Evolutionary conservation across 2,888 invertebrate genomes (phyloP), one percentile per base, ranked within the genome.

Genomic region (Cistogaster globosa): DNA sequence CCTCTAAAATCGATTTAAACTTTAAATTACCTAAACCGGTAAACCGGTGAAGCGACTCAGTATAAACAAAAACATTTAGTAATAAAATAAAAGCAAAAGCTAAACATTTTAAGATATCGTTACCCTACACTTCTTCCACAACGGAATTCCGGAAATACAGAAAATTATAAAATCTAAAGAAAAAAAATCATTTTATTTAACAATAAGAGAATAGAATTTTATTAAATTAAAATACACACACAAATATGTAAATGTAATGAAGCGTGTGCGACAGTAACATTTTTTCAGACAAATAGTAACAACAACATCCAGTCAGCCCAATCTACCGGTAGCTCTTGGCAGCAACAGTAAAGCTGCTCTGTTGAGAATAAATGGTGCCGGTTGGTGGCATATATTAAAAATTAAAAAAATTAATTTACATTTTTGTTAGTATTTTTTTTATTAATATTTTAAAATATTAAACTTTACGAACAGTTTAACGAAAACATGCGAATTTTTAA

Each of bases 221-320:
- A 74, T 74, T 74, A 32, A 74, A 68, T 69, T 78, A 1, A 38
- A 51, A 69, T 63, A 36, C 69, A 36, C 69, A 36, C 69, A 62
- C 45, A 69, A 76, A 72, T 83, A 83, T 78, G 60, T 51, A 78
- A 69, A 78, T 78, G 26, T 69, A 74, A 45, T 51, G 38, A 68
- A 51, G 62, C 77, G 77, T 69, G 83, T 83, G 68, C 53, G 65
- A 38, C 32, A 12, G 45, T 12, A 63, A 60, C n/a, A 55, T 16
- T 53, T 32, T 69, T 9, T 32, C 16, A 53, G 36, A 51, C 16
- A 16, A 63, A 36, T n/a, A 55, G 5, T n/a, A 55, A 55, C 48
- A 51, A 45, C 42, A 51, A 7, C 16, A 38, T 22, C 20, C 4
- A 51, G 16, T 51, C 36, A 36, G 55, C 11, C 69, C 57, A 36